Evolutionary conservation across 2,888 invertebrate species (phyloP), one percentile per base, ranked within the genome.

Genomic region (Pedicia rivosa): DNA sequence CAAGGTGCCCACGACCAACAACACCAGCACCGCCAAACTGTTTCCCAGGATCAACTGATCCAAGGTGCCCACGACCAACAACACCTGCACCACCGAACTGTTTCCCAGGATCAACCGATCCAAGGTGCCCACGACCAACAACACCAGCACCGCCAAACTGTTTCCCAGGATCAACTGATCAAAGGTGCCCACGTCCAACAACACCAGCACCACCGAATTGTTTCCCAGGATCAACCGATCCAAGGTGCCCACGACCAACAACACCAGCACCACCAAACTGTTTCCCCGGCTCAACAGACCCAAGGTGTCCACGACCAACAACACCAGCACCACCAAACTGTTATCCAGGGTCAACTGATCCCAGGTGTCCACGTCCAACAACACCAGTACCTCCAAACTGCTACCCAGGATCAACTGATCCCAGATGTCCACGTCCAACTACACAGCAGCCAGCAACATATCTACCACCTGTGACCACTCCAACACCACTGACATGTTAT

Each of bases 271-370:
- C 42, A 3, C 15, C 36, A 4, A 34, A 17, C 7, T 48, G 48
- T 25, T 47, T 42, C 33, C 44, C 45, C 14, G 49, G 48, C 3
- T 45, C 49, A 12, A 42, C 35, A 5, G 48, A 52, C 35, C 46
- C 48, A 13, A 12, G 49, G 13, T 50, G 50, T 29, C 48, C 47
- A 34, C 4, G 37, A 36, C 17, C 9, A 28, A 17, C 43, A 0
- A 38, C 37, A 9, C 26, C 20, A 9, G 19, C 25, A 13, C 39
- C 40, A 6, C 24, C 40, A 14, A 44, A 46, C 57, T 66, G 43
- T 60, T 65, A 41, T 40, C 59, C 58, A 4, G 63, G 63, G 3
- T 55, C 55, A 7, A 48, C 37, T 0, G 59, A 64, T 42, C 54
- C 55, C 0, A 42, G 56, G 13, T 57, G 59, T 33, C 47, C 53